Conservation (phyloP, 1,140 invertebrate species). For the Calephelis virginiensis region DNA sequence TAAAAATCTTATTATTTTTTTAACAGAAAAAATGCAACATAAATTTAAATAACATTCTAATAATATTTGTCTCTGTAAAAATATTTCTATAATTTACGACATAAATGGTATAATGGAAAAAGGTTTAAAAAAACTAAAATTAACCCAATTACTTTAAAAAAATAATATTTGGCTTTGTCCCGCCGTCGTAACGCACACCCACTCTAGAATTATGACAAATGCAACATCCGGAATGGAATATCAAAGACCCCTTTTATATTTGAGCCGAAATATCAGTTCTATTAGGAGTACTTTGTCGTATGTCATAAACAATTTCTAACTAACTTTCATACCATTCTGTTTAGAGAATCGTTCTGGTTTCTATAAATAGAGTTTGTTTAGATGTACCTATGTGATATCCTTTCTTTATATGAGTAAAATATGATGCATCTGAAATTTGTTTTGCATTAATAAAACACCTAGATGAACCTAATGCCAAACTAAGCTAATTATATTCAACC, state of each 20-base stretch:
- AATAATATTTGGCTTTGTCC: constrained; percentile 14
- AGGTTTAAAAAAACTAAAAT: too few relatives aligned
- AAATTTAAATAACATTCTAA: not conserved
- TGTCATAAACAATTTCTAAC: constrained; percentile 47
- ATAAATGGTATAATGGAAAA: not conserved
- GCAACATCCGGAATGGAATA: constrained; percentile 66
- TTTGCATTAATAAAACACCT: too few relatives aligned
- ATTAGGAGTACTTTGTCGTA: constrained; percentile 59
- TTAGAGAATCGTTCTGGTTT: not conserved
- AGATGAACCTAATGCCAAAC: too few relatives aligned
- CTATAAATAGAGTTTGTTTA: too few relatives aligned
- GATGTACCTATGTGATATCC: too few relatives aligned
- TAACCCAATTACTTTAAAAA: not conserved
- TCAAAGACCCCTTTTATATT: constrained; percentile 60
- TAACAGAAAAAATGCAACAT: too few relatives aligned
- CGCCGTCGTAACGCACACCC: constrained; percentile 35
- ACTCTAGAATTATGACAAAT: constrained; percentile 58
- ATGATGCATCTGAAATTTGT: too few relatives aligned
- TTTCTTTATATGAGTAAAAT: too few relatives aligned
- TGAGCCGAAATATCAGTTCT: constrained; percentile 53
- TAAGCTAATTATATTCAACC: too few relatives aligned
- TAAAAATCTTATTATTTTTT: too few relatives aligned
- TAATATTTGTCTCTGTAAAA: not conserved
- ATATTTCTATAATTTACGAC: too few relatives aligned
- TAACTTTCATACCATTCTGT: constrained; percentile 13